These are phyloP conservation scores for Papilio elwesi DNA, from an alignment of 2,888 invertebrate species.

Conservation along the genomic window DNA sequence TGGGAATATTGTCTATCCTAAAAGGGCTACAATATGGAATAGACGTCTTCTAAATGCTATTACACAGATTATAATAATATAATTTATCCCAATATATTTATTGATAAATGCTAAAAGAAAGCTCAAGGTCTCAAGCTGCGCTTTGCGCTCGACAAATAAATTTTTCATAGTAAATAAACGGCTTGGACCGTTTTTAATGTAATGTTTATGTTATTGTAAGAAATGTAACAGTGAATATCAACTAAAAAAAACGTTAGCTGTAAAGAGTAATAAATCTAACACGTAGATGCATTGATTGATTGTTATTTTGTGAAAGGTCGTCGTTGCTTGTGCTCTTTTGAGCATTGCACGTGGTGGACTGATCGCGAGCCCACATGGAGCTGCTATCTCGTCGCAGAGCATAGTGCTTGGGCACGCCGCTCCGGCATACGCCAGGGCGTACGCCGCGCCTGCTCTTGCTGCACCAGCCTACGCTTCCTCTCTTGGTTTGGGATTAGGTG, in stretches of 20 bases:
- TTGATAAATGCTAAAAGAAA: too few relatives aligned
- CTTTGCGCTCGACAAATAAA: too few relatives aligned
- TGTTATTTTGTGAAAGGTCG: slow-evolving; percentile 54
- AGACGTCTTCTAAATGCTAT: too few relatives aligned
- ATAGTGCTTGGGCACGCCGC: slow-evolving; percentile 70
- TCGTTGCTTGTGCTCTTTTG: slow-evolving; percentile 66
- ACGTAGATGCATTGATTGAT: neutral
- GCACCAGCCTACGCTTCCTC: slow-evolving; percentile 46
- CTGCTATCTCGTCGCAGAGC: slow-evolving; percentile 73
- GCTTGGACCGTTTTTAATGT: too few relatives aligned
- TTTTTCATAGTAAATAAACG: too few relatives aligned
- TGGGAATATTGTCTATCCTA: too few relatives aligned
- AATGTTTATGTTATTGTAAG: too few relatives aligned
- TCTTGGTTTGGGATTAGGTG: slow-evolving; percentile 52
- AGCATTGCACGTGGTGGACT: slow-evolving; percentile 79
- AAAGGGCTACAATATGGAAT: too few relatives aligned
- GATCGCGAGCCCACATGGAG: slow-evolving; percentile 72
- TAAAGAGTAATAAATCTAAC: neutral
- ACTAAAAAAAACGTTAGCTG: neutral
- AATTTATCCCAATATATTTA: too few relatives aligned
- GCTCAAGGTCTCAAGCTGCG: too few relatives aligned
- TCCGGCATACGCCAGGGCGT: slow-evolving; percentile 55
- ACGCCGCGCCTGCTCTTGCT: slow-evolving; percentile 53
- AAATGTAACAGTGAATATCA: too few relatives aligned
- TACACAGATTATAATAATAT: too few relatives aligned